phyloP scores from a whole-genome alignment of 2,888 invertebrate genomes.

The Thera britannica region DNA sequence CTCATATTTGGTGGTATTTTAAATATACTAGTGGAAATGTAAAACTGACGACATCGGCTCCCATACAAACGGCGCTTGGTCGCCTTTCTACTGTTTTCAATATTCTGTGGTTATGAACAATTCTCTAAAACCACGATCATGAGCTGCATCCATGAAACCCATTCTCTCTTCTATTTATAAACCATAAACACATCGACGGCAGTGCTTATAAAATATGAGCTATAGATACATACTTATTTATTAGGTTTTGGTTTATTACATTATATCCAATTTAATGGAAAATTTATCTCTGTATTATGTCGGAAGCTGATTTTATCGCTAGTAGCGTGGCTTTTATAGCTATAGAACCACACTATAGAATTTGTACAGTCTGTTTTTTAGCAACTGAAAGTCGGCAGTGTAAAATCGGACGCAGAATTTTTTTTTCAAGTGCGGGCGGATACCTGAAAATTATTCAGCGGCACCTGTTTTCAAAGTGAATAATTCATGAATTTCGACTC shows the following conservation, averaged over 20 bases:
- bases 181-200: slow-evolving; percentile 31
- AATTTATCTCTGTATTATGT: slow-evolving; percentile 17
- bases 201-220: slow-evolving; percentile 31
- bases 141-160: slow-evolving; percentile 26
- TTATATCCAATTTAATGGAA: slow-evolving; percentile 15
- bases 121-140: neutral
- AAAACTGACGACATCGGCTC: too few relatives aligned
- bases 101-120: neutral
- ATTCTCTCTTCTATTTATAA: slow-evolving; percentile 33
- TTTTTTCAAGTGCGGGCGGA: slow-evolving; percentile 6
- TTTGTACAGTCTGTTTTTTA: neutral
- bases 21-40: too few relatives aligned
- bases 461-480: slow-evolving; percentile 17
- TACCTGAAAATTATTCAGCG: slow-evolving; percentile 1
- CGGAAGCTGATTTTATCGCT: neutral
- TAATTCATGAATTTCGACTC: slow-evolving; percentile 24
- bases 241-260: slow-evolving; percentile 1
- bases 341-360: too few relatives aligned
- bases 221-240: slow-evolving; percentile 9
- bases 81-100: too few relatives aligned
- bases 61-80: too few relatives aligned
- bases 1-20: too few relatives aligned
- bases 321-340: too few relatives aligned
- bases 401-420: neutral
- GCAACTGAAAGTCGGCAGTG: neutral